These are phyloP conservation scores for Neotoxoptera formosana DNA, from an alignment of 1,140 invertebrate species.

Conservation along the genomic window DNA sequence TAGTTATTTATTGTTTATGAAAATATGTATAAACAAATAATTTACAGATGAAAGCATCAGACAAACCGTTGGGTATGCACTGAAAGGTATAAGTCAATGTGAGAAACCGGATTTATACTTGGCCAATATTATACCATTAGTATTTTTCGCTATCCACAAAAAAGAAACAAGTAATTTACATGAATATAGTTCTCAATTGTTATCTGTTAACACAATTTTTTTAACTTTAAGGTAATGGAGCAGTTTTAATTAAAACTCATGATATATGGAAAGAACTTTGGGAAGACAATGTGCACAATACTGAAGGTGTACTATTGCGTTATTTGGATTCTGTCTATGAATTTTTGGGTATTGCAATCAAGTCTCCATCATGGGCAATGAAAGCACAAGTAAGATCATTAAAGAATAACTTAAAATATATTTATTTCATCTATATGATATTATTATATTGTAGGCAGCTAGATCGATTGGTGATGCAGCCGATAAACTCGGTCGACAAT, in stretches of 20 bases:
- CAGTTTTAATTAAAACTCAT: background rate
- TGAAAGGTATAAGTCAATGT: constrained; percentile 66
- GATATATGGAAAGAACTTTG: constrained; percentile 89
- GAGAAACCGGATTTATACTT: constrained; percentile 51
- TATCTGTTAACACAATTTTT: background rate
- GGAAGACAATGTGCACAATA: constrained; percentile 85
- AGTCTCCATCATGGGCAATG: constrained; percentile 84
- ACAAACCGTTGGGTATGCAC: constrained; percentile 77
- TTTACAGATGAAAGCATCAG: constrained; percentile 72
- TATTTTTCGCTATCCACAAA: constrained; percentile 87
- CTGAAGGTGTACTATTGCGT: constrained; percentile 80
- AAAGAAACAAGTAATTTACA: constrained; percentile 63
- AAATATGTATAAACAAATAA: constrained; percentile 58
- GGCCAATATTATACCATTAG: constrained; percentile 76
- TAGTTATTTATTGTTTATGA: constrained; percentile 62
- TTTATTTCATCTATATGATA: background rate
- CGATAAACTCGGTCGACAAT: constrained; percentile 72
- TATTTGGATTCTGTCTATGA: constrained; percentile 78
- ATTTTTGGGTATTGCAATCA: constrained; percentile 74
- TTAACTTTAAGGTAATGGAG: background rate
- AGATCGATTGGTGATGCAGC: constrained; percentile 82
- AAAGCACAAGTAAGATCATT: constrained; percentile 74
- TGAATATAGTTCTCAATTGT: background rate
- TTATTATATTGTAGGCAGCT: constrained; percentile 70
- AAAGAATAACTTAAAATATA: background rate